A percentile compares a stretch with the other conserved stretches of the same genome.
Conservation (phyloP, 1,140 invertebrate genomes). For the Pseudoatta argentina region DNA sequence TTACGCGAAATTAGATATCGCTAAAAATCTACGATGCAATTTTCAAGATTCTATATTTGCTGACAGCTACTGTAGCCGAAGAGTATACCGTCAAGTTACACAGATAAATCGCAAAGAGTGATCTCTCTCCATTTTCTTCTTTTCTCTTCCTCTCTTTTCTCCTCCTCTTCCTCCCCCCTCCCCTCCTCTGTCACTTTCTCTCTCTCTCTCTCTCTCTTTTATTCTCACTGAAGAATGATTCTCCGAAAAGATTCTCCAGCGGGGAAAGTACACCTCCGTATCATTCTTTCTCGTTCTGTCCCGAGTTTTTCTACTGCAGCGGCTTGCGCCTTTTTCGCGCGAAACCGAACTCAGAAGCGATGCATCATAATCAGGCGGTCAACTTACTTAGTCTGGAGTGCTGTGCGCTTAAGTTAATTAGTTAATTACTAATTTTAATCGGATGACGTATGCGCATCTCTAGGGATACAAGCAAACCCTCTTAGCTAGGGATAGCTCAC, state of each 20-base stretch:
- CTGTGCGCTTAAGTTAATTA: constrained; percentile 86
- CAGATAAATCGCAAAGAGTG: constrained; percentile 62
- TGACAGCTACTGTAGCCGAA: background rate
- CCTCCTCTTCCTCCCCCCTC: background rate
- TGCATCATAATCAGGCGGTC: constrained; percentile 87
- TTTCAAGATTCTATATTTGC: constrained; percentile 15
- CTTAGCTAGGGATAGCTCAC: constrained; percentile 81
- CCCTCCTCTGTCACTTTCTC: background rate
- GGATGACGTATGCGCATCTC: constrained; percentile 87
- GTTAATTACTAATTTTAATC: constrained; percentile 87
- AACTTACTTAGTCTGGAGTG: constrained; percentile 84
- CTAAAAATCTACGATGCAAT: background rate
- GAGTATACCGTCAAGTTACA: constrained; percentile 1
- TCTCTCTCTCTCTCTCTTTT: background rate
- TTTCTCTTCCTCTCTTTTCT: background rate
- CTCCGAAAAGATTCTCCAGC: constrained; percentile 10
- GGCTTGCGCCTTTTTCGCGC: constrained; percentile 47
- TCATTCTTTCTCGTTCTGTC: constrained; percentile 66
- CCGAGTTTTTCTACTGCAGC: constrained; percentile 25
- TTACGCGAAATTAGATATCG: constrained; percentile 9
- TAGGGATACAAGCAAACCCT: constrained; percentile 87
- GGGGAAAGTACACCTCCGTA: constrained; percentile 34
- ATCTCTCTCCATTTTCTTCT: background rate
- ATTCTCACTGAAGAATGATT: constrained; percentile 14
- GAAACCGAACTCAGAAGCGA: constrained; percentile 80